Base-by-base conservation (phyloP, 2,797 vertebrate genomes). In the Silurus aristotelis region DNA sequence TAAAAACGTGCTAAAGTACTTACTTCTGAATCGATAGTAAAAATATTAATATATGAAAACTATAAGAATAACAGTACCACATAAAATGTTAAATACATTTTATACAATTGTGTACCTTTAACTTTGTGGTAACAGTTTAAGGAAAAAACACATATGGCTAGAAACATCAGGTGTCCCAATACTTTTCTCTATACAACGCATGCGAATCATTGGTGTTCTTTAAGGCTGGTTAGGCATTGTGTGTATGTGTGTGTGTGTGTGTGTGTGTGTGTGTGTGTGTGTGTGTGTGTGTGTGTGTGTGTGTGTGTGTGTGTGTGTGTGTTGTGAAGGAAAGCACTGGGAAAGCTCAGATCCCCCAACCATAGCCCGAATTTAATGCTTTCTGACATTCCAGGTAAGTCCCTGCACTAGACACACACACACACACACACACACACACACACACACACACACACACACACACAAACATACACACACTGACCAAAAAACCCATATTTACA, bases 361-460 rank as follows among this genome's bases (percentile, higher is more conserved):
- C 85, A 85, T 85, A 86, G 56, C 70, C 75, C 58, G 77, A 76
- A 75, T 81, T 88, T 89, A 89, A 89, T 86, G 80, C 83, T 71
- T 72, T 85, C 72, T 89, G 88, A 88, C 88, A 88, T 83, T 72
- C 64, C 63, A 89, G 88, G 84, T 89, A 68, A 86, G 73, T 80
- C 80, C 80, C 68, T 86, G 68, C 76, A 15, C 60, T 78, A 17
- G 79, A 76, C 84, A 64, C 27, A 64, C 64, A 52, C 80, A 76
- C 31, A 43, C 82, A 82, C 68, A 83, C 55, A 43, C 73, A 31
- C 66, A 85, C 55, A 58, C 79, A 80, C 48, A 83, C 27, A 75
- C 14, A 17, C 8, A 13, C 63, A 17, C 82, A 76, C 84, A 64
- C 27, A 64, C 64, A 52, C 80, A 76, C 31, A 43, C 82, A 82